Base-by-base conservation (phyloP, 2,113 vertebrate genomes). In the Macquaria ambigua region DNA sequence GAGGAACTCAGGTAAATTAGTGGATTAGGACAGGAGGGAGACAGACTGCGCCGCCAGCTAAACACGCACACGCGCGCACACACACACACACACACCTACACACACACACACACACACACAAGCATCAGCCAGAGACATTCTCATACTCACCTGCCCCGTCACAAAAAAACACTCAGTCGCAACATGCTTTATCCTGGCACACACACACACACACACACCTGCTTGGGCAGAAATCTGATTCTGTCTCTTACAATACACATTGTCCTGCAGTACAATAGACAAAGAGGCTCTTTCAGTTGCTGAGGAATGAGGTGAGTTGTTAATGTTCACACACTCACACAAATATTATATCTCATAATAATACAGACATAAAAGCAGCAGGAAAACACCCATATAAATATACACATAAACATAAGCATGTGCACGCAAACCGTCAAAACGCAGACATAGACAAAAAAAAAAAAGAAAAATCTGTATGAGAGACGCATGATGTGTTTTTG, bases 241-340 rank as follows among this genome's bases (percentile, higher is more conserved):
- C 93, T 67, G 67, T 74, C 58, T 84, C 68, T 37, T 72, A 94
- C 90, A 95, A 95, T 93, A 78, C 90, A 86, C 89, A 89, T 91
- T 93, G 92, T 94, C 80, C 67, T 70, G 55, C 59, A 80, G 82
- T 14, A 94, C 93, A 95, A 94, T 90, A 90, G 93, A 96, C 93
- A 94, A 95, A 92, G 93, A 88, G 76, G 53, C 63, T 83, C 91
- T 94, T 94, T 94, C 87, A 92, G 78, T 64, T 0, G 31, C 88
- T 84, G 79, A 89, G 89, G 77, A 86, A 90, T 76, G 81, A 84
- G 91, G 80, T 37, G 83, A 92, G 90, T 74, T 52, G 41, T 74
- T 78, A 83, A 84, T 20, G 50, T 70, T 84, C 74, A 71, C 88
- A 87, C 74, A 77, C 76, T 87, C 69, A 39, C 83, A 78, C 72